A percentile compares a stretch with the other conserved stretches of the same genome.
phyloP scores from a whole-genome alignment of 1,140 invertebrate genomes.

The Carcinoscorpius rotundicauda region DNA sequence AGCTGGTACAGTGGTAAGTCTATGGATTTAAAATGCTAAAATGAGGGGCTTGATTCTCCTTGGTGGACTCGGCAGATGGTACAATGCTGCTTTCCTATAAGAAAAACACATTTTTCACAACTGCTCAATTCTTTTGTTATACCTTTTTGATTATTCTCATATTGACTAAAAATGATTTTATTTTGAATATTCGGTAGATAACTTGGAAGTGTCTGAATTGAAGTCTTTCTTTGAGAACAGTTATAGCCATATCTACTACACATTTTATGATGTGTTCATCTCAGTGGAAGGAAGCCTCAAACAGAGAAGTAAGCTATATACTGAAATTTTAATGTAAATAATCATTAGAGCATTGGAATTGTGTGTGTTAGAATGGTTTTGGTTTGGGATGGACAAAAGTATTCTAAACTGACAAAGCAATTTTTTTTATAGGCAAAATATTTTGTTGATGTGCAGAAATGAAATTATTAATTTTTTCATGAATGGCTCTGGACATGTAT shows the following conservation, averaged over 20 bases:
- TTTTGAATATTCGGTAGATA: constrained; percentile 47
- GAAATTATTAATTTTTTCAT: constrained; percentile 6
- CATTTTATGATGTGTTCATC: constrained; percentile 89
- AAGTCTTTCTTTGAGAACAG: constrained; percentile 86
- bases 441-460: not conserved
- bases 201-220: constrained; percentile 74
- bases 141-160: too few relatives aligned
- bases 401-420: not conserved
- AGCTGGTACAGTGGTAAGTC: too few relatives aligned
- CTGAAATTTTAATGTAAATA: constrained; percentile 5
- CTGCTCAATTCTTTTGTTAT: too few relatives aligned
- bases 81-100: too few relatives aligned
- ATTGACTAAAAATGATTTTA: too few relatives aligned
- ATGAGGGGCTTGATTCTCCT: too few relatives aligned
- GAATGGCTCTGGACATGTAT: not conserved
- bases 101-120: too few relatives aligned
- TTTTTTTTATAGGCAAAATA: not conserved
- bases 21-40: too few relatives aligned
- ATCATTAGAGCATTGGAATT: constrained; percentile 3
- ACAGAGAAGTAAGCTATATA: constrained; percentile 59
- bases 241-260: constrained; percentile 89
- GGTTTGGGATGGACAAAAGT: not conserved
- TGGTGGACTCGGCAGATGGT: too few relatives aligned
- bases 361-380: constrained; percentile 15
- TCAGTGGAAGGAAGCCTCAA: constrained; percentile 76